Evolutionary conservation across 1,140 invertebrate genomes (phyloP).

Genomic region (Gyrodactylus salaris): DNA sequence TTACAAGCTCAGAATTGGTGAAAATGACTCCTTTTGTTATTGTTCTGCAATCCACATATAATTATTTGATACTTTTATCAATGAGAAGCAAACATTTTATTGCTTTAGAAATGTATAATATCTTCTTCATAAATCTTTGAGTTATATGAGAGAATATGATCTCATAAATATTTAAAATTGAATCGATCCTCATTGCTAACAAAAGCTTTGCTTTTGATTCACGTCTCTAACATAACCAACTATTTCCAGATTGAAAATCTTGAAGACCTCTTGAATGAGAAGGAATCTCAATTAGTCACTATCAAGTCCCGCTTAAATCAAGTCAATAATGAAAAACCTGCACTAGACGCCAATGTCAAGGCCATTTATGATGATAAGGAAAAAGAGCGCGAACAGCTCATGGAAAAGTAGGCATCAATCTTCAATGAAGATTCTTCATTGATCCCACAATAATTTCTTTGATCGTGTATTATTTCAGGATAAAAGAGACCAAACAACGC

Average conservation of each 20-base stretch:
- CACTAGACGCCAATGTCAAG: no score
- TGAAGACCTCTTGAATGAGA: slow-evolving; percentile 75
- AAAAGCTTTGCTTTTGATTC: no score
- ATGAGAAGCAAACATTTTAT: no score
- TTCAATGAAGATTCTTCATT: neutral
- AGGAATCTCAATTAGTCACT: slow-evolving; percentile 85
- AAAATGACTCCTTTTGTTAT: no score
- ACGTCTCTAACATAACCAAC: neutral
- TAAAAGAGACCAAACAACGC: slow-evolving; percentile 56
- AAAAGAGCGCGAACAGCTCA: slow-evolving; percentile 77
- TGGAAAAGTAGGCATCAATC: slow-evolving; percentile 22
- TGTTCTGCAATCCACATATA: no score
- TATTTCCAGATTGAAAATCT: slow-evolving; percentile 56
- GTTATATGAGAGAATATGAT: no score
- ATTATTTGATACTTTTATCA: no score
- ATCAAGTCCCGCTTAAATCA: slow-evolving; percentile 47
- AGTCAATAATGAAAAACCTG: slow-evolving; percentile 12
- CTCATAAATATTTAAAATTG: no score
- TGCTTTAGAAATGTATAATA: neutral
- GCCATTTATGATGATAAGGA: no score
- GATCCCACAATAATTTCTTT: no score
- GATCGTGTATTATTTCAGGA: slow-evolving; percentile 30
- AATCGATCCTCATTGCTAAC: no score
- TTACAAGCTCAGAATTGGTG: no score
- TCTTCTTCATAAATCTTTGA: neutral